Evolutionary conservation across 2,797 vertebrate genomes (phyloP).

Genomic region (Gambusia yucatana): DNA sequence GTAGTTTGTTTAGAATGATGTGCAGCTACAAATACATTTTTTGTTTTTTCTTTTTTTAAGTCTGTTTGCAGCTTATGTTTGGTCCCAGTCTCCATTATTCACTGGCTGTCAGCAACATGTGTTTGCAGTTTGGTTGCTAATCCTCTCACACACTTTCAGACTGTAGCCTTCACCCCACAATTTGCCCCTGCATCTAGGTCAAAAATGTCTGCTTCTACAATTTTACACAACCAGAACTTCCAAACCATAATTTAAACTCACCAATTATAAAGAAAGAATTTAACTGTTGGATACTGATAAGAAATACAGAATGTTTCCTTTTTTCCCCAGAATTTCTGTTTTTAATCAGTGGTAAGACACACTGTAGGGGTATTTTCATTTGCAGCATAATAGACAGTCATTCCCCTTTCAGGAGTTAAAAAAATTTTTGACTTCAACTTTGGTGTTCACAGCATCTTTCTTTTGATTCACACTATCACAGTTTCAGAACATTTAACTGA

Average conservation of each 20-base stretch:
- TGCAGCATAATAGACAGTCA: not conserved
- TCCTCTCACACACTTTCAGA: not conserved
- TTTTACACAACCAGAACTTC: not conserved
- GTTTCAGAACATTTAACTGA: conserved; percentile 61
- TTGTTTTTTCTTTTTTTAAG: not conserved
- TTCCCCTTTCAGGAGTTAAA: not conserved
- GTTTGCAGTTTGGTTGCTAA: not conserved
- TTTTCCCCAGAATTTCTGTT: not conserved
- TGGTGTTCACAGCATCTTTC: conserved; percentile 34
- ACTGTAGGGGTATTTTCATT: not conserved
- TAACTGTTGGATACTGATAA: not conserved
- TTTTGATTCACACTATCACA: conserved; percentile 42
- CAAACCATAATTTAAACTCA: not conserved
- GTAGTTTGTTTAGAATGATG: not conserved
- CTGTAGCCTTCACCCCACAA: not conserved
- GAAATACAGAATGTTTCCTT: not conserved
- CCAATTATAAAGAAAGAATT: not conserved
- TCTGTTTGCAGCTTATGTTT: not conserved
- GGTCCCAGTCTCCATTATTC: not conserved
- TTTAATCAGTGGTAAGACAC: not conserved
- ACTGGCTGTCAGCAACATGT: not conserved
- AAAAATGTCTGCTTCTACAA: not conserved
- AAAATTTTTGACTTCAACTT: conserved; percentile 15
- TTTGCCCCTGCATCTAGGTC: not conserved
- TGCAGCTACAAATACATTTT: not conserved